Evolutionary conservation across 2,888 invertebrate genomes (phyloP), one percentile per base, ranked within the genome.

Genomic region (Phrixothrix hirtus): DNA sequence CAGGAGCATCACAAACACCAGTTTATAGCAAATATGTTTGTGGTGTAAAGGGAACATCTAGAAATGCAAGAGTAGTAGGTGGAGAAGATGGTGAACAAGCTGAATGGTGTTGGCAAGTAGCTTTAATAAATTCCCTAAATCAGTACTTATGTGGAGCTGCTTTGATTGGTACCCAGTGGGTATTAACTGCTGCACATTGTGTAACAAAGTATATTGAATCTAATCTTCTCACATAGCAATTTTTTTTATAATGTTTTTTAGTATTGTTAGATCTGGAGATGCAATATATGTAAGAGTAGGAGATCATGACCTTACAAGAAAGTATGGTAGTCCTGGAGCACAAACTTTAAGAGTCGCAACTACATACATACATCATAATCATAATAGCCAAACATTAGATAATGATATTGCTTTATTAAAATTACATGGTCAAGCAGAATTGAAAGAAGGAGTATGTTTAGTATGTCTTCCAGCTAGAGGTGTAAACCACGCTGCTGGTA

Each of bases 71-170:
- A 55, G 93, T 95, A 52, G 93, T 95, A 58, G 95, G 95, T 7
- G 95, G 95, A 9, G 90, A 88, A 74, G 94, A 95, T 71, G 92
- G 94, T 1, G 88, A 87, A 63, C 88, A 92, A 50, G 93, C 92
- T 34, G 94, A 94, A 79, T 95, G 94, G 93, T 94, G 94, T 76
- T 94, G 94, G 94, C 93, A 93, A 78, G 92, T 91, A 59, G 95
- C 95, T 1, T 81, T 95, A 60, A 94, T 95, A 73, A 95, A 95
- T 77, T 91, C 92, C 1, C 79, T 92, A 49, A 95, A 95, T 78
- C 95, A 95, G 76, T 95, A 95, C 76, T 81, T 95, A 30, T 95
- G 95, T 72, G 95, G 95, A 3, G 95, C 93, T 11, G 94, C 94
- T 1, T 82, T 95, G 9, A 93, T 95, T 65, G 95, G 94, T 53